phyloP scores from a whole-genome alignment of 2,888 invertebrate genomes.

The Sinelater perroti region DNA sequence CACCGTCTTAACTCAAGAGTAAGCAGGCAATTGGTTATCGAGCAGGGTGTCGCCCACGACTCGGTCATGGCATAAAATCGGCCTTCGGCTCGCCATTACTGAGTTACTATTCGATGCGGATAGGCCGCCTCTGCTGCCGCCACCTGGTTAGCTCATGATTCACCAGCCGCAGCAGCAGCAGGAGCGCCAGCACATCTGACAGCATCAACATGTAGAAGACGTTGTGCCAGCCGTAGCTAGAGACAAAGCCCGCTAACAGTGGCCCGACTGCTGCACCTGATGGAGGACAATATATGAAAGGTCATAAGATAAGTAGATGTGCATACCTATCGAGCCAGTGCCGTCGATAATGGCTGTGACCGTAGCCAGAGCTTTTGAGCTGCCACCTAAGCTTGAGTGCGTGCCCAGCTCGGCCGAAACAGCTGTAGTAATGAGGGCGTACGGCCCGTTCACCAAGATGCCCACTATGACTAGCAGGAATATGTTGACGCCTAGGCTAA shows the following conservation, averaged over 20 bases:
- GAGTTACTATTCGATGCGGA: slow-evolving; percentile 34
- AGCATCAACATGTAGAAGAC: slow-evolving; percentile 92
- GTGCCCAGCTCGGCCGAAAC: slow-evolving; percentile 95
- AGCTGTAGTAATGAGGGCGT: slow-evolving; percentile 95
- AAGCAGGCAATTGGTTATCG: too few relatives aligned
- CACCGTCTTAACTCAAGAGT: too few relatives aligned
- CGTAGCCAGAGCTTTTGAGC: slow-evolving; percentile 90
- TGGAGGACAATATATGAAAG: background rate
- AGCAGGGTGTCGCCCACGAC: too few relatives aligned
- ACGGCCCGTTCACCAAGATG: slow-evolving; percentile 92
- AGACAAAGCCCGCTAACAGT: slow-evolving; percentile 84
- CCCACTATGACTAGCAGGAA: slow-evolving; percentile 78
- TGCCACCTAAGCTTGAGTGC: slow-evolving; percentile 84
- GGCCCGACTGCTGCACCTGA: slow-evolving; percentile 96
- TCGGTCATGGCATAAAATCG: too few relatives aligned
- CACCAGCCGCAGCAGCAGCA: slow-evolving; percentile 70
- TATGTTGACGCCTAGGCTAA: slow-evolving; percentile 70
- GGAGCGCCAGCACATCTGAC: slow-evolving; percentile 80
- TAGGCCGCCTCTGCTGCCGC: slow-evolving; percentile 53
- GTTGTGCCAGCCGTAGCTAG: slow-evolving; percentile 78
- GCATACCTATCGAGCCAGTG: slow-evolving; percentile 84
- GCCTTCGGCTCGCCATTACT: too few relatives aligned
- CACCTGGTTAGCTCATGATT: slow-evolving; percentile 58
- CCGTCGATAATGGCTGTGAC: slow-evolving; percentile 99
- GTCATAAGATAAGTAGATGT: background rate